phyloP scores from a whole-genome alignment of 1,140 invertebrate species.

The Dreissena polymorpha region DNA sequence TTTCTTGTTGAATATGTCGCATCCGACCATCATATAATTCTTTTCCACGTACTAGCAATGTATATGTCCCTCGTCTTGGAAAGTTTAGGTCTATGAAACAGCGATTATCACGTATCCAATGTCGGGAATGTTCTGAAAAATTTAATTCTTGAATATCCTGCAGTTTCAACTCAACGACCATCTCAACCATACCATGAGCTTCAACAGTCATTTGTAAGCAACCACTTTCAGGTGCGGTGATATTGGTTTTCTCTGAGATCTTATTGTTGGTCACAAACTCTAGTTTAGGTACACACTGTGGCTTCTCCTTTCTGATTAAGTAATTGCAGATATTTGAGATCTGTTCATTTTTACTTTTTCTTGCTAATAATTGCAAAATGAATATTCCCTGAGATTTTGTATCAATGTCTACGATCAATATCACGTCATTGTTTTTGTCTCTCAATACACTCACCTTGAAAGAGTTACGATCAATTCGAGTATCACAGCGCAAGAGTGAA shows the following conservation, averaged over 20 bases:
- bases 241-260: background rate
- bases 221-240: slow-evolving; percentile 11
- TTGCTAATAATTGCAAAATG: slow-evolving; percentile 13
- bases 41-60: background rate
- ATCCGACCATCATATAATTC: background rate
- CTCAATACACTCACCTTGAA: slow-evolving; percentile 24
- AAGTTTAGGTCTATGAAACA: slow-evolving; percentile 34
- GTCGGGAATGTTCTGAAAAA: slow-evolving; percentile 9
- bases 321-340: slow-evolving; percentile 38
- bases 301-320: slow-evolving; percentile 36
- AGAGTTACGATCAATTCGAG: background rate
- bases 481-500: background rate
- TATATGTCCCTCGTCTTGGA: slow-evolving; percentile 32
- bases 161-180: slow-evolving; percentile 13
- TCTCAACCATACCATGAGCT: background rate
- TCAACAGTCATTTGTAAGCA: slow-evolving; percentile 14
- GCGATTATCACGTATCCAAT: slow-evolving; percentile 4
- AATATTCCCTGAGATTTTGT: slow-evolving; percentile 21
- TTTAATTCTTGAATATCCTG: slow-evolving; percentile 25
- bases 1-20: slow-evolving; percentile 12
- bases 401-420: slow-evolving; percentile 35
- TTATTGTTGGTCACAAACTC: slow-evolving; percentile 4
- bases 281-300: slow-evolving; percentile 1
- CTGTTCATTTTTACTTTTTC: background rate
- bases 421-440: slow-evolving; percentile 32